These are phyloP conservation scores for Pluvialis apricaria DNA, from an alignment of 2,113 vertebrate species.

Conservation along the genomic window DNA sequence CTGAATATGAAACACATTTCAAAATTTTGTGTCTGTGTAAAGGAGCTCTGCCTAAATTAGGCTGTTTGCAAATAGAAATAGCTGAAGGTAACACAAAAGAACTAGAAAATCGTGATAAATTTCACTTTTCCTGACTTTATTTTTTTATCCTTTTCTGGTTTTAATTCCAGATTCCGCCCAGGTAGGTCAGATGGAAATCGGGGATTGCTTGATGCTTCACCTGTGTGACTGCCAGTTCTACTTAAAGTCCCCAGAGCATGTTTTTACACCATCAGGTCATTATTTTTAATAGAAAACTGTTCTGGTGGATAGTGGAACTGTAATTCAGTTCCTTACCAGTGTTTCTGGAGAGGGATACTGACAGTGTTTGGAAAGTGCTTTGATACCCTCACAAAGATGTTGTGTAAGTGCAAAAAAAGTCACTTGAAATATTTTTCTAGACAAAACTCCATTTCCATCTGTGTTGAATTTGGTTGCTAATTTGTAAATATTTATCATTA, in stretches of 20 bases:
- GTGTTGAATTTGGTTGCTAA: not conserved
- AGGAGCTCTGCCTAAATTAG: not conserved
- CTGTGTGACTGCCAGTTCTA: not conserved
- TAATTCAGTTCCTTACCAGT: not conserved
- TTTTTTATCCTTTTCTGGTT: not conserved
- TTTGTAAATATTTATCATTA: not conserved
- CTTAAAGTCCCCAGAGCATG: not conserved
- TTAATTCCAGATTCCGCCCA: not conserved
- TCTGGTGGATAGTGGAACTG: not conserved
- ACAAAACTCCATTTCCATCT: not conserved
- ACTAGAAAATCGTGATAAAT: not conserved
- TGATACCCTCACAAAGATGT: not conserved
- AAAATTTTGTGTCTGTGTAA: not conserved
- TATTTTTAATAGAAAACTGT: not conserved
- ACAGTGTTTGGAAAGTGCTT: not conserved
- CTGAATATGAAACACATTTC: not conserved
- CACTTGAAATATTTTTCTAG: not conserved
- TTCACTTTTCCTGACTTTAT: not conserved
- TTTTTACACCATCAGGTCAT: not conserved
- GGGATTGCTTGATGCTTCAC: not conserved
- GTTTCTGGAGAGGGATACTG: not conserved
- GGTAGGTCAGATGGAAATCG: not conserved
- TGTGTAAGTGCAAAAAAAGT: not conserved
- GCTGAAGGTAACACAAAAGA: not conserved
- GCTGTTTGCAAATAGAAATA: not conserved